A percentile compares a stretch with the other conserved stretches of the same genome.
phyloP scores from a whole-genome alignment of 2,113 vertebrate species.

The Sturnira hondurensis region DNA sequence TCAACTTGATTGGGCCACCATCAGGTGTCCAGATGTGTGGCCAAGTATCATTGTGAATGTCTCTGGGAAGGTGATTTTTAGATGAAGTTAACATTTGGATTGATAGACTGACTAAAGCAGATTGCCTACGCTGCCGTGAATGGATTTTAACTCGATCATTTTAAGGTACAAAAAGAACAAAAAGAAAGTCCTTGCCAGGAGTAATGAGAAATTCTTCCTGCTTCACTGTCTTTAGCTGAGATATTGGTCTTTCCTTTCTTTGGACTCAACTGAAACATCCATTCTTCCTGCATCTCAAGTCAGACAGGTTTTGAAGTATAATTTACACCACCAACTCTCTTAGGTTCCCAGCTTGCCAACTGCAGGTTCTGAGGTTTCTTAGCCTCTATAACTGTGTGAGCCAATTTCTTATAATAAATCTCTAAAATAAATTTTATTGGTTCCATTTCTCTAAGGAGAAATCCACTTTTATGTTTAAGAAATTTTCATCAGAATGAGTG shows the following conservation, averaged over 20 bases:
- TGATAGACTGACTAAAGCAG: neutral
- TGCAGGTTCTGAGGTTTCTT: neutral
- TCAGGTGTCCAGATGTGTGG: neutral
- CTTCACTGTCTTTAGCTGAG: neutral
- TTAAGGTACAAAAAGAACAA: neutral
- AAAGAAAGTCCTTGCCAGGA: neutral
- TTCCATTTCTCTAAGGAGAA: no score
- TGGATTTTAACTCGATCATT: neutral
- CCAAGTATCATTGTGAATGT: neutral
- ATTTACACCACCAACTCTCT: neutral
- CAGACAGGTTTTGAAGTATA: neutral
- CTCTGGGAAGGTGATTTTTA: neutral
- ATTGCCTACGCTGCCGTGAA: neutral
- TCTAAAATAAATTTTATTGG: no score
- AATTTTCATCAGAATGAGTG: neutral
- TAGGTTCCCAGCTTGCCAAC: neutral
- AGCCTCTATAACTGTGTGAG: no score
- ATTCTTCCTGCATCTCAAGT: neutral
- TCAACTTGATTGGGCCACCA: neutral
- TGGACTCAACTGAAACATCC: neutral
- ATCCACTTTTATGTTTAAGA: neutral
- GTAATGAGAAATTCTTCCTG: neutral
- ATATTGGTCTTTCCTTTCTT: neutral
- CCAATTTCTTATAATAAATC: no score
- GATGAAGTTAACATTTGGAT: neutral